These are phyloP conservation scores for Trachelus iudaicus DNA, from an alignment of 2,888 invertebrate genomes.

Conservation along the genomic window DNA sequence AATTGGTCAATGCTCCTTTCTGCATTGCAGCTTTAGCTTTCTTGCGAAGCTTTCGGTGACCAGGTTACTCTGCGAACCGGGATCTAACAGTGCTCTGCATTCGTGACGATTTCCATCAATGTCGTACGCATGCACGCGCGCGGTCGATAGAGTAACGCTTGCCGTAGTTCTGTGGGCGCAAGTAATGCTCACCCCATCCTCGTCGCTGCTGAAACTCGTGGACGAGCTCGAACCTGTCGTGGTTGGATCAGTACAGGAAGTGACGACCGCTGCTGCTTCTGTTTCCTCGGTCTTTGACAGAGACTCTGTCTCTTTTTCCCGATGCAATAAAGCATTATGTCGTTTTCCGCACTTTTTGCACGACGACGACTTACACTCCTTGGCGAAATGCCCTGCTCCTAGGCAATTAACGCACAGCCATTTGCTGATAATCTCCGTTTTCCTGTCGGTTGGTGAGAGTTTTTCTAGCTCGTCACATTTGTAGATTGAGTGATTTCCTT, in stretches of 20 bases:
- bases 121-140: background rate
- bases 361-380: slow-evolving; percentile 22
- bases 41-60: background rate
- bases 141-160: slow-evolving; percentile 16
- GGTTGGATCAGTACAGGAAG: background rate
- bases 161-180: slow-evolving; percentile 14
- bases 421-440: slow-evolving; percentile 19
- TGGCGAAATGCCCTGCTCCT: slow-evolving; percentile 22
- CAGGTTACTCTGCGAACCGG: slow-evolving; percentile 2
- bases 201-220: background rate
- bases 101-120: background rate
- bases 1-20: background rate
- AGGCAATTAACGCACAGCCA: slow-evolving; percentile 36
- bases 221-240: background rate
- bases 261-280: slow-evolving; percentile 1
- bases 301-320: slow-evolving; percentile 5
- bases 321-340: slow-evolving; percentile 27
- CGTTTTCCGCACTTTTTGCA: slow-evolving; percentile 31
- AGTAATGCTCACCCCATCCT: slow-evolving; percentile 9
- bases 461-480: slow-evolving; percentile 20
- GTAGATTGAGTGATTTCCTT: slow-evolving; percentile 16
- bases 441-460: slow-evolving; percentile 14
- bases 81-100: slow-evolving; percentile 3
- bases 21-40: slow-evolving; percentile 1
- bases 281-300: background rate